Evolutionary conservation across 2,113 vertebrate species (phyloP).

Genomic region (Myrmophylax atrothorax): DNA sequence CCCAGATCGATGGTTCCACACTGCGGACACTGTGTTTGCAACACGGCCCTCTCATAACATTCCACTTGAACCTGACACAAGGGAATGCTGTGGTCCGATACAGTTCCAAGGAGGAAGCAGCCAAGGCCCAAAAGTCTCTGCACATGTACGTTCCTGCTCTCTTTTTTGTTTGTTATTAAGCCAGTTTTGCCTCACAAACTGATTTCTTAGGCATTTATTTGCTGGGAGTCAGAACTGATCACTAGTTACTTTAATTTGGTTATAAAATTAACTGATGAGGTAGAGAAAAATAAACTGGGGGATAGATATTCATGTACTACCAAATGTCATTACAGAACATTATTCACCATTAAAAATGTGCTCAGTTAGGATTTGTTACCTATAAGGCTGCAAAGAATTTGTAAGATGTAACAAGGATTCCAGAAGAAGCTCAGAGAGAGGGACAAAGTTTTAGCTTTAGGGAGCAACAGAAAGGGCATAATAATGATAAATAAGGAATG

Average conservation of each 20-base stretch:
- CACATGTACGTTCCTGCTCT: constrained; percentile 86
- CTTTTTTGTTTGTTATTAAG: background rate
- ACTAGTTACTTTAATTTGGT: background rate
- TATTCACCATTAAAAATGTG: background rate
- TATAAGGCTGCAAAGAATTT: background rate
- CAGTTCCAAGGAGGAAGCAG: constrained; percentile 97
- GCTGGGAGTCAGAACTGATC: background rate
- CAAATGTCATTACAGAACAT: background rate
- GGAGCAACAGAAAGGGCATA: background rate
- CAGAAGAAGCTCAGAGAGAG: background rate
- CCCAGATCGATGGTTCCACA: constrained; percentile 97
- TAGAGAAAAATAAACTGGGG: background rate
- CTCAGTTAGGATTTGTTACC: background rate
- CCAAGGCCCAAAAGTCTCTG: constrained; percentile 98
- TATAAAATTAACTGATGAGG: background rate
- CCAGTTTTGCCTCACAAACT: background rate
- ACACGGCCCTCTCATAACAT: constrained; percentile 96
- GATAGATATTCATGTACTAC: background rate
- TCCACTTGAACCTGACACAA: constrained; percentile 99
- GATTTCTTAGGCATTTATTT: background rate
- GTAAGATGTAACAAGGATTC: background rate
- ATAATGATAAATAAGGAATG: background rate
- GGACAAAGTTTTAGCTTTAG: background rate
- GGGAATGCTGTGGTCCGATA: constrained; percentile 98
- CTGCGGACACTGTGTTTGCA: constrained; percentile 97